These are phyloP conservation scores for Epiblema foenella DNA, from an alignment of 2,888 invertebrate species.

Conservation along the genomic window DNA sequence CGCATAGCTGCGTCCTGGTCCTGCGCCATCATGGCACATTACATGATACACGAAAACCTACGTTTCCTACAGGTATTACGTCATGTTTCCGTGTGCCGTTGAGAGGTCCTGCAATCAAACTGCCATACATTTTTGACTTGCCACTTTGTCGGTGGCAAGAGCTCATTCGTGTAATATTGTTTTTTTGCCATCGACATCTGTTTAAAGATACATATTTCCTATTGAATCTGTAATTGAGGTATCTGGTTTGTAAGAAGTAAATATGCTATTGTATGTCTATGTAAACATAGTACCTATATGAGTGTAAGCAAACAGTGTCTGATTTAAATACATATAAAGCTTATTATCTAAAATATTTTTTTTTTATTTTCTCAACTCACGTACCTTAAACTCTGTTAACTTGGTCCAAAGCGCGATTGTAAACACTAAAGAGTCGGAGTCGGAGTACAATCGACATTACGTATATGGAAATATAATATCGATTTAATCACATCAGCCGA, in stretches of 20 bases:
- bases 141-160: constrained; percentile 8
- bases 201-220: constrained; percentile 16
- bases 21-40: too few relatives aligned
- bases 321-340: constrained; percentile 59
- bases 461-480: too few relatives aligned
- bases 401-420: neutral
- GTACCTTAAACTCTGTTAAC: neutral
- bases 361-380: constrained; percentile 7
- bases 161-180: too few relatives aligned
- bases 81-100: constrained; percentile 1
- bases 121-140: constrained; percentile 34
- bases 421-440: too few relatives aligned
- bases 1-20: too few relatives aligned
- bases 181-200: constrained; percentile 15
- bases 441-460: too few relatives aligned
- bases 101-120: constrained; percentile 33
- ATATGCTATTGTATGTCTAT: constrained; percentile 31
- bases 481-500: too few relatives aligned
- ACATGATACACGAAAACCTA: neutral
- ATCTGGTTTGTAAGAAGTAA: constrained; percentile 33
- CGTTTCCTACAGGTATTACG: neutral
- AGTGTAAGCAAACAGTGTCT: constrained; percentile 56
- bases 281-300: constrained; percentile 45
- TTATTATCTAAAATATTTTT: constrained; percentile 50
- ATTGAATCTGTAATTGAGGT: constrained; percentile 28